These are phyloP conservation scores for Oxystoma pomonae DNA, from an alignment of 2,888 invertebrate species.

Conservation along the genomic window DNA sequence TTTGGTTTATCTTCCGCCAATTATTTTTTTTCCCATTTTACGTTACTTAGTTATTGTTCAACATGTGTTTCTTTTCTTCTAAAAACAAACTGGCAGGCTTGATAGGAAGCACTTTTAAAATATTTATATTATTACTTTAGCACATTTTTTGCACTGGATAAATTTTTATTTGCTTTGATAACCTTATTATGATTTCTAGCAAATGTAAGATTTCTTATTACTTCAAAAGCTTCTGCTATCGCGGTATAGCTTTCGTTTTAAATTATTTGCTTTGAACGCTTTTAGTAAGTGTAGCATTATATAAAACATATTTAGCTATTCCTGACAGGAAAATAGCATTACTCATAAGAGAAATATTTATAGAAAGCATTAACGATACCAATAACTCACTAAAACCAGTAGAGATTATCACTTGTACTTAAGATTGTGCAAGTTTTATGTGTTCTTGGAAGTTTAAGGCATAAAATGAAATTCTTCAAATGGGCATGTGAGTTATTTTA, in stretches of 20 bases:
- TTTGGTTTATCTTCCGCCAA: not conserved
- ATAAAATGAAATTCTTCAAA: not conserved
- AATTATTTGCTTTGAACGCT: not conserved
- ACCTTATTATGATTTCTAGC: not conserved
- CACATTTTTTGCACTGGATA: not conserved
- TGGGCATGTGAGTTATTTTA: not conserved
- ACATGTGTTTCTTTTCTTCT: not conserved
- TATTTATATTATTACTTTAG: not conserved
- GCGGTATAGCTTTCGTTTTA: not conserved
- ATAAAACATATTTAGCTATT: not conserved
- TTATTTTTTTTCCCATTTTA: not conserved
- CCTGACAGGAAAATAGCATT: not conserved
- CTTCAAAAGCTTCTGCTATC: not conserved
- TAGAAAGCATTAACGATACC: not conserved
- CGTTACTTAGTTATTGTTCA: not conserved
- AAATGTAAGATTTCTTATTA: not conserved
- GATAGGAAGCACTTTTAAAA: not conserved
- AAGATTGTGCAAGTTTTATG: not conserved
- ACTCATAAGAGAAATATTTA: not conserved
- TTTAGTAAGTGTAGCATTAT: not conserved
- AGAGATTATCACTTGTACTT: not conserved
- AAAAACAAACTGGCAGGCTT: not conserved
- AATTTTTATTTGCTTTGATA: not conserved
- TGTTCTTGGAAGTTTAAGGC: not conserved
- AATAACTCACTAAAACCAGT: not conserved